Percentiles rank a stretch among this genome's conserved stretches.
Conservation (phyloP, 1,140 invertebrate species). For the Atta colombica region DNA sequence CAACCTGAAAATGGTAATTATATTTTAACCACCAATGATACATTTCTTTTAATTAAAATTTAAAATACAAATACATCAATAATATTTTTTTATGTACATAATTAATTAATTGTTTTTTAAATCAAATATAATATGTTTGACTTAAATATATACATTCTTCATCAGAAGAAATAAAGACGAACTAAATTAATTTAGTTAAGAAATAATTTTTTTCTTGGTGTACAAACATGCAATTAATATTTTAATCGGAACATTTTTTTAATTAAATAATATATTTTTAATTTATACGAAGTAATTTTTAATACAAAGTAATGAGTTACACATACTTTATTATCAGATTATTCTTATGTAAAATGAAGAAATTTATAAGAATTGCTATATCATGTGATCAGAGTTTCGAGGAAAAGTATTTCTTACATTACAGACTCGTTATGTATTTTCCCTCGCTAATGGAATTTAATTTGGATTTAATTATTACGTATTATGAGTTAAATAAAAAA, state of each 20-base stretch:
- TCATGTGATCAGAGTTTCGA: constrained; percentile 21
- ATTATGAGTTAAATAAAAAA: constrained; percentile 12
- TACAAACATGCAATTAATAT: background rate
- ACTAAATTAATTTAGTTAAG: too few relatives aligned
- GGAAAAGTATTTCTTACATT: constrained; percentile 12
- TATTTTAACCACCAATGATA: background rate
- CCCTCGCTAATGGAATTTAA: constrained; percentile 47
- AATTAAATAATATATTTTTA: background rate
- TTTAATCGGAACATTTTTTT: background rate
- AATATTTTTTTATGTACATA: background rate
- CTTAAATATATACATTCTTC: too few relatives aligned
- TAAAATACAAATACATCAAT: background rate
- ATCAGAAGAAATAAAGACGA: too few relatives aligned
- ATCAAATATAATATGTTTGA: too few relatives aligned
- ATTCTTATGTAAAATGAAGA: background rate
- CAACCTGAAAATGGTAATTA: background rate
- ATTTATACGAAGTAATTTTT: background rate
- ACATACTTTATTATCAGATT: background rate
- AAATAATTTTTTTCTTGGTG: too few relatives aligned
- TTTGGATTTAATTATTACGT: constrained; percentile 29
- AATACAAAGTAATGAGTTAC: background rate
- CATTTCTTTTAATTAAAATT: background rate
- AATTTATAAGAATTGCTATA: background rate
- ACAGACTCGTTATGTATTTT: constrained; percentile 24
- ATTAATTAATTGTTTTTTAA: background rate